phyloP scores from a whole-genome alignment of 2,797 vertebrate genomes.

The Esox masquinongy region DNA sequence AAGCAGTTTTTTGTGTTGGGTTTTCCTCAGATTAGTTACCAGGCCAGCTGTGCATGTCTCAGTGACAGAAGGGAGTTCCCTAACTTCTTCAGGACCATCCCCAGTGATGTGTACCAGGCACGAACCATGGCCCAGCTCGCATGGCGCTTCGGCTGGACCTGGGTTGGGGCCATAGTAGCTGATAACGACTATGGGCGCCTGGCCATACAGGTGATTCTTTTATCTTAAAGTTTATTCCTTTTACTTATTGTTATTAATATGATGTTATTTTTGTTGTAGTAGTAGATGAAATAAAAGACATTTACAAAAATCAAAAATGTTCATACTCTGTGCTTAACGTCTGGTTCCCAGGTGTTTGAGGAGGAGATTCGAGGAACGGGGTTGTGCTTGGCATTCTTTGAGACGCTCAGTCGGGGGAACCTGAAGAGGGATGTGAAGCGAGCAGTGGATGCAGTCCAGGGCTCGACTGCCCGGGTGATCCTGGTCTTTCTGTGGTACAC shows the following conservation, averaged over 20 bases:
- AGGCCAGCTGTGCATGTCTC: slow-evolving; percentile 64
- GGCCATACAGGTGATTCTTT: slow-evolving; percentile 60
- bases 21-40: slow-evolving; percentile 70
- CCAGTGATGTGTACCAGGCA: slow-evolving; percentile 61
- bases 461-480: slow-evolving; percentile 70
- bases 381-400: slow-evolving; percentile 73
- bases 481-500: slow-evolving; percentile 71
- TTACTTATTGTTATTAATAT: not conserved
- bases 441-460: slow-evolving; percentile 65
- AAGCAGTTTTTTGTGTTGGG: too few relatives aligned
- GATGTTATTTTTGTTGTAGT: not conserved
- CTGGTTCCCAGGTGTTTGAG: slow-evolving; percentile 59
- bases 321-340: not conserved
- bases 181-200: slow-evolving; percentile 71
- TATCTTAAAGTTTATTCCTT: not conserved
- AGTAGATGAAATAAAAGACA: too few relatives aligned
- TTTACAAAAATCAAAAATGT: too few relatives aligned
- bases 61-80: slow-evolving; percentile 55
- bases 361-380: slow-evolving; percentile 59
- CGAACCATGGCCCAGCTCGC: slow-evolving; percentile 69
- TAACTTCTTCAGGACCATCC: slow-evolving; percentile 64
- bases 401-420: slow-evolving; percentile 61
- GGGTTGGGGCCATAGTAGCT: slow-evolving; percentile 67
- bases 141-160: slow-evolving; percentile 72
- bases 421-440: slow-evolving; percentile 59